Base-by-base conservation (phyloP, 2,888 invertebrate genomes). In the Fissipunctia ypsillon region DNA sequence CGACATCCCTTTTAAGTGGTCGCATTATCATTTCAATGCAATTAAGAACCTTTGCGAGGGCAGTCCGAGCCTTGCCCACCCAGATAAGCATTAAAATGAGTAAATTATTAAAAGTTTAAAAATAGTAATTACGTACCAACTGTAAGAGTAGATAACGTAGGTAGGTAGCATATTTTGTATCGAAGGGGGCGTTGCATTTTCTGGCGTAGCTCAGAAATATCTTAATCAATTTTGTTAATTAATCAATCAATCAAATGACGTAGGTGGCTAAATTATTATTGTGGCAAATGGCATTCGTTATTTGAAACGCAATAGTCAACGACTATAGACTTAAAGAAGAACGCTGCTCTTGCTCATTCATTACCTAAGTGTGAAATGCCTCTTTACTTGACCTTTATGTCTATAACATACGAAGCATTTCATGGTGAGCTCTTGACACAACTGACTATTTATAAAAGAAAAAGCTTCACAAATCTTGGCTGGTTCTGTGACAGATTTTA, bases 231-330 rank as follows among this genome's bases (percentile, higher is more conserved):
- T 52, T 35, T 60, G 22, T 52, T 28, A 16, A 28, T n/a, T 25
- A 25, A 16, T 4, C 4, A 43, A 28, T 59, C 45, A 73, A 73
- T 50, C 25, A 28, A 35, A 19, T 52, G 60, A 73, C 41, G 73
- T 43, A 43, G 31, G 16, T 12, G 1, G 25, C 5, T 28, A 25
- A 19, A n/a, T 16, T 3, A 28, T 19, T 31, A 22, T n/a, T n/a
- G 6, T 7, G 38, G 22, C 41, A 25, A 31, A 31, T 31, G 35
- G n/a, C 5, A 31, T 22, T 41, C 4, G 5, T 43, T 63, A 28
- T 61, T 52, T 14, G 19, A n/a, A 43, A 19, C 14, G 5, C 19
- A 25, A 16, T 57, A 28, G 41, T 38, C n/a, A 41, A n/a, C 10
- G 19, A 4, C n/a, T n/a, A 71, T 19, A 25, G 22, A 41, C 41